A percentile compares a stretch with the other conserved stretches of the same genome.
phyloP scores from a whole-genome alignment of 2,888 invertebrate genomes.

The Cyclophora albipunctata region DNA sequence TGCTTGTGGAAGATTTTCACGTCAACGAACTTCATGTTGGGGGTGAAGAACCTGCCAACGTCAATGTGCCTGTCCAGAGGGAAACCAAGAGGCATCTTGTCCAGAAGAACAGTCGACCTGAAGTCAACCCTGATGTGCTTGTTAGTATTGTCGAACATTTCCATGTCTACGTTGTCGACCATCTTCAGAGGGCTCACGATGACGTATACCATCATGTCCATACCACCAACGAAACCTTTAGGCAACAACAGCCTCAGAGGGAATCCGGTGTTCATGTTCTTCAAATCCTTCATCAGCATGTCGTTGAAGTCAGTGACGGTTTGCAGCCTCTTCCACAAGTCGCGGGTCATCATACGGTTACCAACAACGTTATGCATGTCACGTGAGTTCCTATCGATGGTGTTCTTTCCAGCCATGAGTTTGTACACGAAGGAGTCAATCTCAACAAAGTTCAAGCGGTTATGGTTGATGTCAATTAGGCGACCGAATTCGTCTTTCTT shows the following conservation, averaged over 20 bases:
- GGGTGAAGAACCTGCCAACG: constrained; percentile 75
- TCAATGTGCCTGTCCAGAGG: constrained; percentile 82
- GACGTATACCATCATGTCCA: constrained; percentile 78
- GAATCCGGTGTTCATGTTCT: constrained; percentile 77
- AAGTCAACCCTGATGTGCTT: constrained; percentile 57
- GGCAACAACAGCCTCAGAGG: constrained; percentile 83
- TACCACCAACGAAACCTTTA: constrained; percentile 80
- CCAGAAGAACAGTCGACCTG: constrained; percentile 64
- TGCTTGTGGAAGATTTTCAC: constrained; percentile 79
- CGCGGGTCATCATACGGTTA: constrained; percentile 79
- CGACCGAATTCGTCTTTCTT: constrained; percentile 77
- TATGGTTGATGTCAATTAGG: constrained; percentile 72
- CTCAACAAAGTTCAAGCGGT: constrained; percentile 79
- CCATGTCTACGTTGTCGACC: constrained; percentile 52
- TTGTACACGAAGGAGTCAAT: constrained; percentile 78
- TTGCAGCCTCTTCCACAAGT: constrained; percentile 78
- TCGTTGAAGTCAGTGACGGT: constrained; percentile 61
- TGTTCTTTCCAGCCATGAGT: constrained; percentile 78
- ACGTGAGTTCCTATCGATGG: constrained; percentile 76
- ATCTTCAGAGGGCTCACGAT: constrained; percentile 74
- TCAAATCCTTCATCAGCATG: constrained; percentile 46
- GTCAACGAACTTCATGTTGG: constrained; percentile 81
- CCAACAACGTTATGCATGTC: constrained; percentile 79
- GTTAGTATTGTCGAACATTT: constrained; percentile 56
- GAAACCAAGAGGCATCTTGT: constrained; percentile 81